Evolutionary conservation across 2,797 vertebrate species (phyloP), one percentile per base, ranked within the genome.

Genomic region (Galago senegalensis): DNA sequence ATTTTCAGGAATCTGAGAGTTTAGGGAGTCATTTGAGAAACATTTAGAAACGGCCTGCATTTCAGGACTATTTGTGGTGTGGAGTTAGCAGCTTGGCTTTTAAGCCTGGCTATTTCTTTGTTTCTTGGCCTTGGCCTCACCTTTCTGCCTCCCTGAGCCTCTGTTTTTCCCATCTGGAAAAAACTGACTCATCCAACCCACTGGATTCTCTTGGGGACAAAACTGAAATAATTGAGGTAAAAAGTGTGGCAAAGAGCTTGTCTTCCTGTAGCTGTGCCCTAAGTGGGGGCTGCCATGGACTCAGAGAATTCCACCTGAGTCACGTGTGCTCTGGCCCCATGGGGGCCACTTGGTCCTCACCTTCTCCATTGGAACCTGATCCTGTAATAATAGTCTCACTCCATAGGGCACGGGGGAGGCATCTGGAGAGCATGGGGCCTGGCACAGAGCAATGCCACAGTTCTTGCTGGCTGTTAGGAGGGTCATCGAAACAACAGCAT

Each of bases 21-120:
- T 58, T 29, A 20, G 9, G 7, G 65, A 17, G 6, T 37, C 29
- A 31, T 11, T 8, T 13, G 5, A 25, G 56, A 61, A 46, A 37
- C 53, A 7, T 7, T 34, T 25, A 20, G 0, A 0, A 7, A 0
- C 0, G 11, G 4, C 2, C 27, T 29, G 1, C 0, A 6, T 23
- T 40, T 63, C 43, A 20, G 25, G 11, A 2, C 7, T 34, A n/a
- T 46, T 14, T 60, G 25, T n/a, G 20, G 34, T 53, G 7, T 18
- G 14, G 58, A 60, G 76, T 14, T 9, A 9, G 13, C 20, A 37
- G 21, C 5, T 34, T 14, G 37, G 13, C 4, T 37, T 21, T 49
- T 10, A 49, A 86, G 37, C 53, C 63, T 34, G 25, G 2, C 25
- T 23, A 1, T 34, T 43, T 34, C 53, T 31, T 81, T 37, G 31